phyloP scores from a whole-genome alignment of 1,140 invertebrate species.

The Leptonema lineaticorne region DNA sequence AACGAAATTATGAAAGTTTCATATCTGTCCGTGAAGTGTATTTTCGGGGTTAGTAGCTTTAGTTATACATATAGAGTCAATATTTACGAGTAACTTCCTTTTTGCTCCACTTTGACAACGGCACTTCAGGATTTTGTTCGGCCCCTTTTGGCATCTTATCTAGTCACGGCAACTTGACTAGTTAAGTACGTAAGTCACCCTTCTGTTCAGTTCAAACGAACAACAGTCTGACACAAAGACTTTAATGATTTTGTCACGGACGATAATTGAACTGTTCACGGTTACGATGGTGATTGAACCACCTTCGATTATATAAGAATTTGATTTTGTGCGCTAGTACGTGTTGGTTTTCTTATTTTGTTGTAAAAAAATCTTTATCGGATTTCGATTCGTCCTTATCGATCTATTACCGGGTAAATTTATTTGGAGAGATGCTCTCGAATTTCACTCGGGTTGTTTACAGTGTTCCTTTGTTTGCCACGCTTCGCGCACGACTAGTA shows the following conservation, averaged over 20 bases:
- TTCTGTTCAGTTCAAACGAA: neutral
- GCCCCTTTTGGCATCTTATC: slow-evolving; percentile 21
- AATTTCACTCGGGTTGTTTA: neutral
- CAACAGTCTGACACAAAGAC: neutral
- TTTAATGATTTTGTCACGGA: neutral
- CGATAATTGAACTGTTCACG: neutral
- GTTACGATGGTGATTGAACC: no score
- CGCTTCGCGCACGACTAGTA: neutral
- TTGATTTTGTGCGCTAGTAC: no score
- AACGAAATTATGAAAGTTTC: neutral
- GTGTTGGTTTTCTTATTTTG: no score
- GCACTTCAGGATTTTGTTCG: slow-evolving; percentile 3
- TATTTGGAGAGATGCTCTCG: no score
- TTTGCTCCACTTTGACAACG: slow-evolving; percentile 19
- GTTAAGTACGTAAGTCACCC: slow-evolving; percentile 4
- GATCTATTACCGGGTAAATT: no score
- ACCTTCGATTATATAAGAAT: no score
- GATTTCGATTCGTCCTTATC: no score
- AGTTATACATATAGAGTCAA: neutral
- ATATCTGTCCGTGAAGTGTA: neutral
- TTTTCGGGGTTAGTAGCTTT: neutral
- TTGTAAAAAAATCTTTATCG: no score
- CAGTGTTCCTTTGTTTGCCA: neutral
- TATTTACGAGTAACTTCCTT: neutral
- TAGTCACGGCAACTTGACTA: slow-evolving; percentile 9